Base-by-base conservation (phyloP, 2,888 invertebrate species). In the Stegana nigrithorax region DNA sequence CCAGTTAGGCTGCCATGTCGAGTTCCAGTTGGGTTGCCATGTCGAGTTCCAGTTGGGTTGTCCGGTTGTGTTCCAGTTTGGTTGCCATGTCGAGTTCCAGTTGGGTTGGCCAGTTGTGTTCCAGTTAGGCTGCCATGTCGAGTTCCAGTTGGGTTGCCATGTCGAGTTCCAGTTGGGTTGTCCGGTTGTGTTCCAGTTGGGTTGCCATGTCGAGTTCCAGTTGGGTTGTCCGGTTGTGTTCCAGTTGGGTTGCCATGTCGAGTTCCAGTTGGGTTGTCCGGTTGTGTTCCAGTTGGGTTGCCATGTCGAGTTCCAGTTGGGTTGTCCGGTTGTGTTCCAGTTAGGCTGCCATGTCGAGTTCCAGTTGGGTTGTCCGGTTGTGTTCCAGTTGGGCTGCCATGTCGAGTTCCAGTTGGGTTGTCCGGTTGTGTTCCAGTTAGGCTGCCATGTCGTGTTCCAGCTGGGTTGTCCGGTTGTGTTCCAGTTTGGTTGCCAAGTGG, bases 111-210 rank as follows among this genome's bases (percentile, higher is more conserved):
- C n/a, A n/a, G 36, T 10, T 6, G 36, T 36, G 10, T 10, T 4
- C 36, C 36, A 36, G 10, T 10, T 36, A 4, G 4, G 10, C 6
- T 39, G n/a, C 14, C 14, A 64, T 0, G 64, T 65, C 2, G 8
- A 32, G 6, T 59, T 62, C 62, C 63, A 58, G 53, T 17, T 39
- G 2, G 62, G 58, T 39, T 4, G 39, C 17, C 39, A n/a, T 14
- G 2, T 59, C 0, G 26, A n/a, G n/a, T n/a, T n/a, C n/a, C n/a
- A n/a, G n/a, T n/a, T n/a, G n/a, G n/a, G n/a, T n/a, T n/a, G n/a
- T n/a, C n/a, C n/a, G n/a, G n/a, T n/a, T n/a, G n/a, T 42, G 17
- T 68, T 67, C 25, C 57, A 59, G 4, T 57, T 42, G 2, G 65
- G 57, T 0, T 42, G 56, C 1, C 56, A 56, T 0, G 67, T 47